Base-by-base conservation (phyloP, 2,113 vertebrate species). In the Physeter macrocephalus region DNA sequence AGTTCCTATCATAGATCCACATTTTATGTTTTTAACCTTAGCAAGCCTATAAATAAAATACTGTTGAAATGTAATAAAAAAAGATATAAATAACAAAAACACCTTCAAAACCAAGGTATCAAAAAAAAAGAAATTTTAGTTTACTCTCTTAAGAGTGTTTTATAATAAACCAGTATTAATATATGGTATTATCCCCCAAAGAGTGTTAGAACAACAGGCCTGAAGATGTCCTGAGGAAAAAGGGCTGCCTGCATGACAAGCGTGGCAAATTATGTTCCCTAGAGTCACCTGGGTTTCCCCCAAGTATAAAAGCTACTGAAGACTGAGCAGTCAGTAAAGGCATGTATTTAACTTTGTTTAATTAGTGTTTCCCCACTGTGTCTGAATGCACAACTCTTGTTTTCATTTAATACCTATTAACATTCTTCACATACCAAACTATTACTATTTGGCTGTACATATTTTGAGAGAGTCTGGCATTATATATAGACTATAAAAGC, bases 31-130 rank as follows among this genome's bases (percentile, higher is more conserved):
- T 95, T 93, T 64, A 88, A 81, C 5, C n/a, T 81, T 75, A 85
- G 78, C 13, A 90, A 85, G 31, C 20, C 39, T 88, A 23, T 81
- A 93, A 90, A 77, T 31, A 88, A 95, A 93, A 83, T 90, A 75
- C 9, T 85, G 29, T 61, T 83, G n/a, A 88, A 64, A 88, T 84
- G 20, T 62, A 21, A 49, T 80, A 41, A 94, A 84, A 49, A 93
- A 84, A 57, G 11, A 67, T 46, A 23, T 54, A 87, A 80, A 69
- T 64, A 34, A 52, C 3, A 66, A 95, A 89, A 85, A 67, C 13
- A 82, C 6, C 15, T 62, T 96, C 88, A 54, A 72, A 49, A 75
- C 5, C 57, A 88, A 88, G 18, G 46, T 62, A 88, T 66, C 11
- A 62, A 67, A 78, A 86, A 86, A 59, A 84, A 36, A 39, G 1